phyloP scores from a whole-genome alignment of 2,888 invertebrate genomes.

The Sthenelais limicola region DNA sequence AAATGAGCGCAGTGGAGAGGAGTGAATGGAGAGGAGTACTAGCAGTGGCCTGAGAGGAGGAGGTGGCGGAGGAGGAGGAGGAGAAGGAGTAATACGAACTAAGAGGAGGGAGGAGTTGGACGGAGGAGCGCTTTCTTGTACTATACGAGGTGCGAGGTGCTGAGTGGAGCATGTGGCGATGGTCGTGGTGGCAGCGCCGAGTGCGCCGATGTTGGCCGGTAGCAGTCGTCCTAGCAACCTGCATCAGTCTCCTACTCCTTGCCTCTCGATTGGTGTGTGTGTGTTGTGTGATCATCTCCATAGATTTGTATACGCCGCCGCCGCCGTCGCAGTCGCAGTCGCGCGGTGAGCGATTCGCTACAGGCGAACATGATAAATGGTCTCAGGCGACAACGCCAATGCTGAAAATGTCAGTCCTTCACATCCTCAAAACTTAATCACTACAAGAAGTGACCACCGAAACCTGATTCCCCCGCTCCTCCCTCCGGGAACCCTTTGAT shows the following conservation, averaged over 20 bases:
- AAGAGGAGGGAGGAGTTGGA: no score
- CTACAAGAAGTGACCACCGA: no score
- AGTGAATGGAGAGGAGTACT: no score
- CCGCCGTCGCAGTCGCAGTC: not conserved
- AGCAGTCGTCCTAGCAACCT: constrained; percentile 33
- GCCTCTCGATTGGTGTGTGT: no score
- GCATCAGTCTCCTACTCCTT: not conserved
- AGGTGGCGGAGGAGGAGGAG: not conserved
- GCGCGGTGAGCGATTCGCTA: constrained; percentile 12
- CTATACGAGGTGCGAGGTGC: constrained; percentile 4
- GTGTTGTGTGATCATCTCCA: constrained; percentile 27
- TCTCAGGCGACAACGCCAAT: not conserved
- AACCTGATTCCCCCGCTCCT: no score
- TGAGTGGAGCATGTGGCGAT: not conserved
- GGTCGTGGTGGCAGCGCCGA: not conserved
- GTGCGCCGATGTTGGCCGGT: not conserved
- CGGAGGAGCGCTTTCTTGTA: no score
- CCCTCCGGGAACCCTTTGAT: no score
- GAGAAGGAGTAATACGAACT: not conserved
- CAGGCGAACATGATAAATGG: constrained; percentile 1
- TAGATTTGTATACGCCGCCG: constrained; percentile 6
- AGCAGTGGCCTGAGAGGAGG: not conserved
- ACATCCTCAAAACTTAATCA: no score
- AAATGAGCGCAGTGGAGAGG: no score
- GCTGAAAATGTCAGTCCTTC: no score